phyloP scores from a whole-genome alignment of 2,888 invertebrate genomes.

The Choreutis nemorana region DNA sequence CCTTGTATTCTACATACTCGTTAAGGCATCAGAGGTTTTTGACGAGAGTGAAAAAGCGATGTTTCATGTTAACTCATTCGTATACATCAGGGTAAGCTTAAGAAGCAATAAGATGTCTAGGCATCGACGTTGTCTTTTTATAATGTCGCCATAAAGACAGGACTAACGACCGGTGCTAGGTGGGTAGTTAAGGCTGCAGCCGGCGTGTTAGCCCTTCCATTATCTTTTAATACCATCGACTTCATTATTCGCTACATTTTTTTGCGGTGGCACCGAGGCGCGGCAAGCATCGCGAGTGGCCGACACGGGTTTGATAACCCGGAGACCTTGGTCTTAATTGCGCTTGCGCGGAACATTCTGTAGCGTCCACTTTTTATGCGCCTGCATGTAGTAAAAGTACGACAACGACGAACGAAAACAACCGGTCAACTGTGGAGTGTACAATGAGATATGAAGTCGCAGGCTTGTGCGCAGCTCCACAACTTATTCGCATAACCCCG shows the following conservation, averaged over 20 bases:
- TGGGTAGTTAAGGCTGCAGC: constrained; percentile 31
- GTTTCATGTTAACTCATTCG: constrained; percentile 5
- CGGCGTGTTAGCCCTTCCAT: constrained; percentile 49
- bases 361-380: constrained; percentile 62
- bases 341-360: constrained; percentile 60
- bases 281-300: constrained; percentile 45
- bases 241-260: constrained; percentile 60
- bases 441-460: constrained; percentile 3
- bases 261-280: constrained; percentile 53
- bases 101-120: constrained; percentile 11
- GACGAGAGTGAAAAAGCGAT: constrained; percentile 8
- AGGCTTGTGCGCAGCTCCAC: constrained; percentile 18
- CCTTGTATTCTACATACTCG: too few relatives aligned
- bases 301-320: constrained; percentile 64
- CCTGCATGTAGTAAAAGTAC: constrained; percentile 62
- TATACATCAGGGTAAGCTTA: constrained; percentile 10
- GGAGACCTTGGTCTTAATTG: constrained; percentile 67
- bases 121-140: constrained; percentile 14
- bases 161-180: constrained; percentile 22
- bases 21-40: too few relatives aligned
- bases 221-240: constrained; percentile 63
- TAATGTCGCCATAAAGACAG: constrained; percentile 19
- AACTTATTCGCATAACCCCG: constrained; percentile 35
- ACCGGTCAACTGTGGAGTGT: constrained; percentile 42
- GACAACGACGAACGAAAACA: constrained; percentile 39